Evolutionary conservation across 2,113 vertebrate species (phyloP).

Genomic region (Sterrhoptilus dennistouni): DNA sequence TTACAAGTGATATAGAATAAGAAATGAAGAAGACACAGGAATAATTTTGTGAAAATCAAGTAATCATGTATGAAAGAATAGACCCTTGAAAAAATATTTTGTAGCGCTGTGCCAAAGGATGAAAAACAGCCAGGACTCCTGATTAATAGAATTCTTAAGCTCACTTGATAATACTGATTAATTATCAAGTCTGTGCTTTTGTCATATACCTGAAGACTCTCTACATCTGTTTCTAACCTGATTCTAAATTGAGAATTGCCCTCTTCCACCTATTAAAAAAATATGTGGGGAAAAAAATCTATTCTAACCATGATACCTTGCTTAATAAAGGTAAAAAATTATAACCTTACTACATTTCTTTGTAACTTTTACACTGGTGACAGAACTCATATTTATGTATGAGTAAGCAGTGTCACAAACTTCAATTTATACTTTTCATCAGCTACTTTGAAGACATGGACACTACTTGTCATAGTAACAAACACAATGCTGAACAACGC

Average conservation of each 20-base stretch:
- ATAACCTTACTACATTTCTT: not conserved
- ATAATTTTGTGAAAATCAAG: not conserved
- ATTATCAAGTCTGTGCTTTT: not conserved
- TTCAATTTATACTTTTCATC: not conserved
- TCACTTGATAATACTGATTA: not conserved
- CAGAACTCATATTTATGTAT: not conserved
- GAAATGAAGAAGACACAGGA: not conserved
- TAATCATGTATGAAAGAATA: not conserved
- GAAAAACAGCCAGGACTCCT: not conserved
- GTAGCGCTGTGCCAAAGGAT: not conserved
- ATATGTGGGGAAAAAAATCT: not conserved
- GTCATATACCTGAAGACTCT: not conserved
- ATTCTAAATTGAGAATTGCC: not conserved
- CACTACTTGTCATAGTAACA: not conserved
- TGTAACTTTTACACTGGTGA: not conserved
- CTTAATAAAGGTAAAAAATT: not conserved
- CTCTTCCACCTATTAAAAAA: not conserved
- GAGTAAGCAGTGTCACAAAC: not conserved
- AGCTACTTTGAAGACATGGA: not conserved
- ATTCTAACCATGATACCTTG: not conserved
- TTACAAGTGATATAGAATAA: not conserved
- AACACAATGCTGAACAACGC: not conserved
- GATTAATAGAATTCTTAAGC: not conserved
- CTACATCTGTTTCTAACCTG: not conserved
- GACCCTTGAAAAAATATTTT: not conserved